Conservation (phyloP, 2,888 invertebrate species). For the Auanema freiburgensis region DNA sequence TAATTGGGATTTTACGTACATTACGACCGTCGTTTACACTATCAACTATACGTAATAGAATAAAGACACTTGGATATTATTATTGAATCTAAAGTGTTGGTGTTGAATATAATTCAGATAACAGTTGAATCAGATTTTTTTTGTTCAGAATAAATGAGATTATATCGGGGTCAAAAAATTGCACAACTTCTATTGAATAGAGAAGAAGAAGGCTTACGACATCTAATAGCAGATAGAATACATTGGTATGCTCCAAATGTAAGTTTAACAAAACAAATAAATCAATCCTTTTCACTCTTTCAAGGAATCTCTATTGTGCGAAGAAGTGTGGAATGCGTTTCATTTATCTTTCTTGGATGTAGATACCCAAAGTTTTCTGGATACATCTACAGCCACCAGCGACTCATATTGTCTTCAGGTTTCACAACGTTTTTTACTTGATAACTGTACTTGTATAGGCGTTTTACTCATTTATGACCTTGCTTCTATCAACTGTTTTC, state of each 20-base stretch:
- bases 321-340: slow-evolving; percentile 13
- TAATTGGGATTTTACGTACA: no score
- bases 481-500: slow-evolving; percentile 86
- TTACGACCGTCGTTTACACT: no score
- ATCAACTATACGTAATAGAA: no score
- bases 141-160: background rate
- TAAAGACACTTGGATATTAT: no score
- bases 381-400: slow-evolving; percentile 33
- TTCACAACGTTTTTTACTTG: background rate
- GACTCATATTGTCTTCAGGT: slow-evolving; percentile 47
- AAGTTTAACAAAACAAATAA: background rate
- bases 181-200: slow-evolving; percentile 13
- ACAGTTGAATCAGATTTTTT: no score
- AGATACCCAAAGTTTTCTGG: slow-evolving; percentile 44
- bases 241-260: slow-evolving; percentile 18
- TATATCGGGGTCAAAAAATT: slow-evolving; percentile 14
- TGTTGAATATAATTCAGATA: no score
- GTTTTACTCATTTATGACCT: slow-evolving; percentile 83
- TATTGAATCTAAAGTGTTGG: no score
- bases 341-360: slow-evolving; percentile 27
- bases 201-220: slow-evolving; percentile 8
- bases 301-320: slow-evolving; percentile 4
- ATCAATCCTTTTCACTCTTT: no score
- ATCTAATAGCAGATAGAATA: slow-evolving; percentile 8
- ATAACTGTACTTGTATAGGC: slow-evolving; percentile 63